Conservation (phyloP, 2,888 invertebrate species). For the Balanococcus diminutus region DNA sequence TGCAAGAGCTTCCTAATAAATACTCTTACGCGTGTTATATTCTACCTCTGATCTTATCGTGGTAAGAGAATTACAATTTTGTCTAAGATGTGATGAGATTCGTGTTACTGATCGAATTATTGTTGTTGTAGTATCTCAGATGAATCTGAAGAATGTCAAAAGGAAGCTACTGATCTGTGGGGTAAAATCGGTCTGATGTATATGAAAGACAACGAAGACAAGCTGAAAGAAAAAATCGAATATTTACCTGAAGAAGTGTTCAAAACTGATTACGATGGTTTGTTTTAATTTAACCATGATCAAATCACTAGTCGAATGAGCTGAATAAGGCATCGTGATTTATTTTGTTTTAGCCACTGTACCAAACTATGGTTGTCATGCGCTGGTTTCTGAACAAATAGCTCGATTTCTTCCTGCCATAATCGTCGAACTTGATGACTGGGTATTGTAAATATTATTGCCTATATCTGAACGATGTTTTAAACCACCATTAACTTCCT, state of each 20-base stretch:
- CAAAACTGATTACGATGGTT: slow-evolving; percentile 72
- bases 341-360: slow-evolving; percentile 66
- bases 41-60: slow-evolving; percentile 80
- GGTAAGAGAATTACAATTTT: slow-evolving; percentile 53
- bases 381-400: slow-evolving; percentile 76
- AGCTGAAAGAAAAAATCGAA: slow-evolving; percentile 82
- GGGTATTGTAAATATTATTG: slow-evolving; percentile 68
- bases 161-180: slow-evolving; percentile 72
- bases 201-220: slow-evolving; percentile 84
- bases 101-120: not conserved
- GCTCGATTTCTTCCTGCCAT: slow-evolving; percentile 77
- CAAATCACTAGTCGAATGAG: too few relatives aligned
- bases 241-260: slow-evolving; percentile 70
- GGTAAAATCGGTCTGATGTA: slow-evolving; percentile 76
- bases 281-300: slow-evolving; percentile 36
- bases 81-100: not conserved
- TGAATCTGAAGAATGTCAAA: slow-evolving; percentile 74
- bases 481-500: not conserved
- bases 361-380: slow-evolving; percentile 81
- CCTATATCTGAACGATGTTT: slow-evolving; percentile 38
- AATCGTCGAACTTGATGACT: slow-evolving; percentile 74
- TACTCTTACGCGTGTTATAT: slow-evolving; percentile 89
- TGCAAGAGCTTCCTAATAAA: slow-evolving; percentile 78
- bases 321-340: too few relatives aligned
- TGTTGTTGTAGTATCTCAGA: slow-evolving; percentile 72